Conservation (phyloP, 2,888 invertebrate genomes). For the Brenthis daphne region DNA sequence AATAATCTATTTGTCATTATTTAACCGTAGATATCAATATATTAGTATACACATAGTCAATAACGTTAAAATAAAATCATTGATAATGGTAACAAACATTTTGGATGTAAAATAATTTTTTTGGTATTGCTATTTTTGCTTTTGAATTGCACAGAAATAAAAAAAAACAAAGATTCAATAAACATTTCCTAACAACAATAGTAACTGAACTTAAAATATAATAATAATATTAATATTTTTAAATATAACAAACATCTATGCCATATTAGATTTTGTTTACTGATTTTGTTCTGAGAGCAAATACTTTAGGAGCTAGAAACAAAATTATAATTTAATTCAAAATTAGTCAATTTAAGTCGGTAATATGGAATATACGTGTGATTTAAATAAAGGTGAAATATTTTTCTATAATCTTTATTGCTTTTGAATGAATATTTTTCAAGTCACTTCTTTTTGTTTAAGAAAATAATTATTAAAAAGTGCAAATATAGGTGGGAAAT, state of each 20-base stretch:
- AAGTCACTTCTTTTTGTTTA: too few relatives aligned
- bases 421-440: too few relatives aligned
- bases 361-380: too few relatives aligned
- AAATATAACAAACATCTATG: not conserved
- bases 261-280: not conserved
- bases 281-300: not conserved
- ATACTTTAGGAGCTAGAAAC: too few relatives aligned
- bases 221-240: not conserved
- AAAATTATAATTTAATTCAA: too few relatives aligned
- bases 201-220: constrained; percentile 16
- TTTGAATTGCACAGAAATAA: constrained; percentile 4
- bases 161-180: not conserved
- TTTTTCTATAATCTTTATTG: too few relatives aligned
- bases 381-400: too few relatives aligned
- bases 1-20: not conserved
- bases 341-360: too few relatives aligned
- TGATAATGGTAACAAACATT: constrained; percentile 16
- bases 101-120: constrained; percentile 4
- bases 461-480: too few relatives aligned
- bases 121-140: constrained; percentile 18
- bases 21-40: constrained; percentile 13
- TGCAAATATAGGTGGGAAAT: too few relatives aligned
- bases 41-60: not conserved
- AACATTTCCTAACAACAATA: constrained; percentile 2
- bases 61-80: constrained; percentile 4